Evolutionary conservation across 2,113 vertebrate species (phyloP).

Genomic region (Noctilio leporinus): DNA sequence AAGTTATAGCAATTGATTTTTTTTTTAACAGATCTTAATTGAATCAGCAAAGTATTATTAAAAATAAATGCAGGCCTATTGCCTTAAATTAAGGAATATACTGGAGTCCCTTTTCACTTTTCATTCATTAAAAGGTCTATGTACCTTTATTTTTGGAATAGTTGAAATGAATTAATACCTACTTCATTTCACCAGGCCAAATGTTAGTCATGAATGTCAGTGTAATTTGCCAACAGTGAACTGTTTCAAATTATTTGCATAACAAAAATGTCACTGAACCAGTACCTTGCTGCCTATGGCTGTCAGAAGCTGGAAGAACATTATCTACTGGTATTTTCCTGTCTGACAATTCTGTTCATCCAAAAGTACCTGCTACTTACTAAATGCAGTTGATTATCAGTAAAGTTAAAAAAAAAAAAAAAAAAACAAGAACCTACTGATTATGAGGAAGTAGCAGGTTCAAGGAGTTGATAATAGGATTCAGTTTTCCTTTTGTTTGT

Average conservation of each 20-base stretch:
- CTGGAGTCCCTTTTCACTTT: slow-evolving; percentile 67
- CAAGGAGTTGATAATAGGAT: not conserved
- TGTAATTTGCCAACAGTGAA: slow-evolving; percentile 66
- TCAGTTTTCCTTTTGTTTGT: not conserved
- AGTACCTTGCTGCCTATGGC: slow-evolving; percentile 31
- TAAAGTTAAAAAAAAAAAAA: not conserved
- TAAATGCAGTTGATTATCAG: not conserved
- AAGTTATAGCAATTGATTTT: slow-evolving; percentile 43
- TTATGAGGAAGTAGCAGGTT: slow-evolving; percentile 13
- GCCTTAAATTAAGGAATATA: slow-evolving; percentile 74
- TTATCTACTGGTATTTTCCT: slow-evolving; percentile 59
- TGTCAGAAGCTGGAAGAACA: slow-evolving; percentile 41
- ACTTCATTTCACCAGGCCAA: slow-evolving; percentile 52
- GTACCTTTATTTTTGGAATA: slow-evolving; percentile 54
- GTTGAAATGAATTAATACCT: slow-evolving; percentile 55
- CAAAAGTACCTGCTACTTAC: not conserved
- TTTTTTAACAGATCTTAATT: slow-evolving; percentile 61
- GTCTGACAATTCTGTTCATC: slow-evolving; percentile 48
- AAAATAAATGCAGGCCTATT: slow-evolving; percentile 63
- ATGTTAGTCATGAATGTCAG: slow-evolving; percentile 54
- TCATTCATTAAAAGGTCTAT: slow-evolving; percentile 68
- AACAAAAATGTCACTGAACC: slow-evolving; percentile 67
- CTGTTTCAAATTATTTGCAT: slow-evolving; percentile 63
- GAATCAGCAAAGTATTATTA: slow-evolving; percentile 56
- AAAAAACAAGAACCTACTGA: not conserved